A percentile compares a stretch with the other conserved stretches of the same genome.
Evolutionary conservation across 2,113 vertebrate species (phyloP).

Genomic region (Coptodon rendalli): DNA sequence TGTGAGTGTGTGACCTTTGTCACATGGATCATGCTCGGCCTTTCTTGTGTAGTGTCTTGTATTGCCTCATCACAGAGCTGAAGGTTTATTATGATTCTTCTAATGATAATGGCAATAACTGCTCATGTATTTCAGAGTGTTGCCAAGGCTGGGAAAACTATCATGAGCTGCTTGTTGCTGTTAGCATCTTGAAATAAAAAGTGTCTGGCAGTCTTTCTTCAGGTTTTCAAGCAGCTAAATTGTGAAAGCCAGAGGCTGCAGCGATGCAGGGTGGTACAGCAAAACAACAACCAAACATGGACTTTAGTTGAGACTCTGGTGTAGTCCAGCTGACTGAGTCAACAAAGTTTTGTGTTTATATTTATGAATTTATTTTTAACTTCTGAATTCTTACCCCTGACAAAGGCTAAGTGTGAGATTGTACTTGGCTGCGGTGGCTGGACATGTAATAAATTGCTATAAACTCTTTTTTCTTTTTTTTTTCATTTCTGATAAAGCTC

Average conservation of each 20-base stretch:
- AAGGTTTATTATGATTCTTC: conserved; percentile 12
- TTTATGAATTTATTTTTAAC: background rate
- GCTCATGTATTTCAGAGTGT: background rate
- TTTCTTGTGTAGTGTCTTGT: background rate
- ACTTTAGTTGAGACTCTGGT: background rate
- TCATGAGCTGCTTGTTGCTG: background rate
- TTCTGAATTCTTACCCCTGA: background rate
- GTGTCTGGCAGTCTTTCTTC: background rate
- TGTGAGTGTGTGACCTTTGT: background rate
- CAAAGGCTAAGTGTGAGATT: background rate
- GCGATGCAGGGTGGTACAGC: background rate
- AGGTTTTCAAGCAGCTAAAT: background rate
- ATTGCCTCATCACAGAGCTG: background rate
- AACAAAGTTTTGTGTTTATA: background rate
- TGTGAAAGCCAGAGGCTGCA: background rate
- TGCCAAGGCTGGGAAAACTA: background rate
- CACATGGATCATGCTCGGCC: background rate
- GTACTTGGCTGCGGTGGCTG: accelerated
- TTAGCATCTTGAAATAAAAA: background rate
- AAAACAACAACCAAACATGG: background rate
- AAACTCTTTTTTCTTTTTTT: accelerated
- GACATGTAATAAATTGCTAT: background rate
- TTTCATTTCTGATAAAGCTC: background rate
- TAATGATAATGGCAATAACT: background rate
- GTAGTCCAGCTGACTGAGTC: background rate